Base-by-base conservation (phyloP, 2,113 vertebrate genomes). In the Dasyornis broadbenti region DNA sequence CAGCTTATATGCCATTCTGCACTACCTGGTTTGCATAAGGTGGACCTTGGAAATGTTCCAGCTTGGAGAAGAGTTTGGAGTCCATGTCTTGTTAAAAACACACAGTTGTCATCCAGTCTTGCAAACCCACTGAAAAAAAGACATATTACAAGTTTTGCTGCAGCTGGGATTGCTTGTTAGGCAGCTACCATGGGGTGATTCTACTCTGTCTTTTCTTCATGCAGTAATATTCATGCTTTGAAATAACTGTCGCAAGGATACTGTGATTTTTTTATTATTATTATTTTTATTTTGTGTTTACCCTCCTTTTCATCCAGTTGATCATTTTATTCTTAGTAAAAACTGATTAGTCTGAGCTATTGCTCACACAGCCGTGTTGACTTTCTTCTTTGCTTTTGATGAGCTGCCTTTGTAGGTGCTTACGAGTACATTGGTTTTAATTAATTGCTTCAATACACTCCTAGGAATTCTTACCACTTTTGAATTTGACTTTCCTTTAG, bases 181-280 rank as follows among this genome's bases (percentile, higher is more conserved):
- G 59, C 59, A 77, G n/a, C n/a, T 89, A 4, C 49, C 4, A 24
- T 53, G 24, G 53, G 16, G 12, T 66, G 50, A 28, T n/a, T 64
- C 30, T 60, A 0, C 35, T 0, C 0, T 70, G 2, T 61, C 33
- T 92, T 39, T 71, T 57, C 22, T 44, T 44, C 6, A 0, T 56
- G 40, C 19, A 23, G 13, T n/a, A 47, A 33, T 56, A 72, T 19
- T 27, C 26, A 16, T 59, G 19, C 28, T 94, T 91, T 72, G 39
- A 82, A 80, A 72, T 39, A 3, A 18, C 9, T 64, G 27, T 86
- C 81, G 69, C 19, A 31, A 56, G 15, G 1, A 3, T 61, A 15
- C 11, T 60, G 31, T 60, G 47, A 7, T n/a, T 35, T 53, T 70
- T 37, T 66, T 6, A 24, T 15, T 7, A 10, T 16, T 52, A 11